A percentile compares a stretch with the other conserved stretches of the same genome.
phyloP scores from a whole-genome alignment of 2,888 invertebrate species.

The Epistrophe grossulariae region DNA sequence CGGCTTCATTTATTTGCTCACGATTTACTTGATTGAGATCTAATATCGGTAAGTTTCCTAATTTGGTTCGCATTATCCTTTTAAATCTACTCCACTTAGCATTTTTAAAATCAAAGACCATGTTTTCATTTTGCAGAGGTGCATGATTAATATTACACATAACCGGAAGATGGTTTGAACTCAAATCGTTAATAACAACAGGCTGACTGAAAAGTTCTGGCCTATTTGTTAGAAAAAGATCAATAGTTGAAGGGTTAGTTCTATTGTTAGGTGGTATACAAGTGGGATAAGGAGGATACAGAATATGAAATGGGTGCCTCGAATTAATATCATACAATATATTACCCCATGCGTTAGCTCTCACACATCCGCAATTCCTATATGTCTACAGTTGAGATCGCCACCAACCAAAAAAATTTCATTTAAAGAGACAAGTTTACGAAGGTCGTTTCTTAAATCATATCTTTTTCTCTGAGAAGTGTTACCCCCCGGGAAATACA shows the following conservation, averaged over 20 bases:
- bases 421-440: conserved; percentile 35
- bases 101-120: conserved; percentile 33
- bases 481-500: conserved; percentile 45
- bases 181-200: conserved; percentile 1
- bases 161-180: background rate
- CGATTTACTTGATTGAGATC: background rate
- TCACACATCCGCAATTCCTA: too few relatives aligned
- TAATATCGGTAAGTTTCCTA: background rate
- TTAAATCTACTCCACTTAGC: conserved; percentile 29
- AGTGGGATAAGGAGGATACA: too few relatives aligned
- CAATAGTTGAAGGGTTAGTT: too few relatives aligned
- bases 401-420: conserved; percentile 33
- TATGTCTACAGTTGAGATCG: conserved; percentile 38
- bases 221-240: too few relatives aligned
- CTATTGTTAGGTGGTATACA: too few relatives aligned
- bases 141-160: background rate
- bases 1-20: background rate
- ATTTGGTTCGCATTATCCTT: background rate
- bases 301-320: too few relatives aligned
- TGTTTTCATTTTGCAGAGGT: background rate
- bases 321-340: too few relatives aligned
- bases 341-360: too few relatives aligned
- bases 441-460: conserved; percentile 38
- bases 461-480: background rate
- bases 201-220: too few relatives aligned